Base-by-base conservation (phyloP, 2,113 vertebrate species). In the Nothoprocta pentlandii region DNA sequence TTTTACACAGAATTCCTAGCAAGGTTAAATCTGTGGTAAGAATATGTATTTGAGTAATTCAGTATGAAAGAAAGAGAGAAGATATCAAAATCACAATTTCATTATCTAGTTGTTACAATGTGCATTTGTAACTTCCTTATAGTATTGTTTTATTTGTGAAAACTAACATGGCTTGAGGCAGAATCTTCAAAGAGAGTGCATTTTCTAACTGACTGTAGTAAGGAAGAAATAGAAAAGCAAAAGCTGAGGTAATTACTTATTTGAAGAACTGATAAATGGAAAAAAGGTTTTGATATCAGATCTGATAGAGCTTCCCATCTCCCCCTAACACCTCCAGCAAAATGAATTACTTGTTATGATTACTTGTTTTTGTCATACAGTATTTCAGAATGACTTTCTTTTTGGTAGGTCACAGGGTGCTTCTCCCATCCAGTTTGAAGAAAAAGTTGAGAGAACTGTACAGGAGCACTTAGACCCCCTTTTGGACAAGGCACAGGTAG, bases 401-500 rank as follows among this genome's bases (percentile, higher is more conserved):
- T 49, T 56, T 58, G 59, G 69, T 93, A 98, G 98, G 97, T 94
- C 93, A 63, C 96, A 86, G 69, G 87, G 89, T 59, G 70, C 89
- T 73, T 98, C 97, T 58, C 94, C 97, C 47, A 62, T 94, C 39
- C 95, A 25, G 59, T 90, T 75, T n/a, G 44, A 70, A 22, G 80
- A 83, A 28, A 36, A 34, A 85, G 71, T 26, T 32, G 82, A 21
- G 67, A 67, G 80, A 82, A 79, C 94, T 69, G 88, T 78, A 54
- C 44, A 2, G 88, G 95, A 97, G 47, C 75, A 19, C 71, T 95
- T 97, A 59, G 97, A 97, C 82, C 97, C 97, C 17, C 94, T 88
- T 3, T 42, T 97, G 71, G 94, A 97, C 28, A 90, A 92, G 85
- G 97, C 90, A 9, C 97, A 98, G 98, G 98, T 99, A 95, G 49